Evolutionary conservation across 2,797 vertebrate genomes (phyloP), one percentile per base, ranked within the genome.

Genomic region (Lutra lutra): DNA sequence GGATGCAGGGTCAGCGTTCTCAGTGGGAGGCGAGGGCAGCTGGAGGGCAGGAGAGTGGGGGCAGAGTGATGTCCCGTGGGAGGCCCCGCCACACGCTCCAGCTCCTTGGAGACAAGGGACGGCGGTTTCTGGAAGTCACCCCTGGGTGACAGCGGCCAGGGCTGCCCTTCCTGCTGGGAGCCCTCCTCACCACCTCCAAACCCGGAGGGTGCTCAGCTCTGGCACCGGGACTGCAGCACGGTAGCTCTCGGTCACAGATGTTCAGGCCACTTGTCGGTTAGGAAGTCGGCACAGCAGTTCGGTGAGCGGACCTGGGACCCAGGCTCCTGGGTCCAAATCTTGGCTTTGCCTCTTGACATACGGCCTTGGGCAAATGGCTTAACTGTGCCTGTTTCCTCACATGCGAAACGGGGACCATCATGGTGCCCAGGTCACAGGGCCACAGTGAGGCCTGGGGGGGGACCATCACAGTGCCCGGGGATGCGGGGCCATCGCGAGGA

Each of bases 31-130:
- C 1, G 5, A 2, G 7, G 25, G 17, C 25, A 10, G 58, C 58
- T 20, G 12, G 6, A 15, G 5, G 5, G 20, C 0, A 4, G 38
- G 9, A 1, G 27, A 4, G 20, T 0, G 21, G 0, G 21, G 1
- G 7, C 14, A 11, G 0, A 1, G 15, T 0, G 0, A 5, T 0
- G 70, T 27, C 78, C 14, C 7, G 3, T 0, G 0, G 51, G 66
- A 68, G 66, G 17, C 62, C 27, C 38, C 0, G 0, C 4, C 4
- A 10, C 1, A 12, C 2, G 2, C 46, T 3, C 10, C 7, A 11
- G 56, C n/a, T 4, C 11, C 68, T 9, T 5, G 0, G 8, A 4
- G 78, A 14, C 1, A 2, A 27, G 14, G 46, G 7, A 10, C 1
- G 1, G 2, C 1, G 38, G 58, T 18, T 18, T 85, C 27, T 3